Evolutionary conservation across 2,113 vertebrate genomes (phyloP).

Genomic region (Kryptolebias marmoratus): DNA sequence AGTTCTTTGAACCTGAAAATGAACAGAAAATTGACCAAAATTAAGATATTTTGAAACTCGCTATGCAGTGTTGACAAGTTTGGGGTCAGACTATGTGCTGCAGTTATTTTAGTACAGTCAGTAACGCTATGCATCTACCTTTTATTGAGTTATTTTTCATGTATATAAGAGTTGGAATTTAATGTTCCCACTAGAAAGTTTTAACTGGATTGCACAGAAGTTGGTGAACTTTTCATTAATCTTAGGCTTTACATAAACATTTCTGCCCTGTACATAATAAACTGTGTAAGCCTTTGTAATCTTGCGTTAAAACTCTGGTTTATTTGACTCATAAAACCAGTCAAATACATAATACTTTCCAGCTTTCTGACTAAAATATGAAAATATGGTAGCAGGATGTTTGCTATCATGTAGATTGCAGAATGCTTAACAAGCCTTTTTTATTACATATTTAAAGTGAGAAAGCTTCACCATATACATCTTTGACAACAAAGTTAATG

Average conservation of each 20-base stretch:
- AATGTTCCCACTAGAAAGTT: neutral
- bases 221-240: neutral
- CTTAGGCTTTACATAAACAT: neutral
- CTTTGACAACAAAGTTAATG: too few species aligned
- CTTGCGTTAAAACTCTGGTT: neutral
- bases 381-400: too few species aligned
- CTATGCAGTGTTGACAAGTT: neutral
- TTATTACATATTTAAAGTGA: neutral
- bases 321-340: neutral
- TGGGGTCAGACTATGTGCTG: neutral
- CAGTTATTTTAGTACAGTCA: too few species aligned
- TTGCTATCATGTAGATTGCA: too few species aligned
- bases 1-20: neutral
- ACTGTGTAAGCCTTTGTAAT: neutral
- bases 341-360: neutral
- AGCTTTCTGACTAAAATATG: too few species aligned
- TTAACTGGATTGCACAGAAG: neutral
- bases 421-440: neutral
- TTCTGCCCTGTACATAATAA: neutral
- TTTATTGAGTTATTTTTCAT: neutral
- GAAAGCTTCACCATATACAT: neutral
- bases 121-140: neutral
- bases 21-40: neutral
- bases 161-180: neutral
- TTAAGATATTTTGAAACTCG: neutral